Conservation (phyloP, 2,888 invertebrate genomes). For the Sycophila texana region DNA sequence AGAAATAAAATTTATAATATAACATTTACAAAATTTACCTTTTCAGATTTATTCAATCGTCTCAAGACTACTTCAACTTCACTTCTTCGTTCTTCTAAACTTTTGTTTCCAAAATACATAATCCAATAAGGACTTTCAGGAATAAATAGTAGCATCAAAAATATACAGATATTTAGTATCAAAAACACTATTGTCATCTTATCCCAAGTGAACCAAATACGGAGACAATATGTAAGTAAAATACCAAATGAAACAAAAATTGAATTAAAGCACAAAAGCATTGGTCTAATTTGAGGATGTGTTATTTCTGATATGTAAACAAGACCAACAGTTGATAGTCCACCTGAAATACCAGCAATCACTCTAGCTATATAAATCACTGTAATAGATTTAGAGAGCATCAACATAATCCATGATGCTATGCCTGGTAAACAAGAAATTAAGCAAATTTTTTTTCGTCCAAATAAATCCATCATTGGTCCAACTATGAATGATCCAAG, state of each 20-base stretch:
- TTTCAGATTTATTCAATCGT: slow-evolving; percentile 75
- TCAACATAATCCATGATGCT: slow-evolving; percentile 77
- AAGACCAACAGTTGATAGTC: slow-evolving; percentile 77
- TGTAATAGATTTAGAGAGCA: slow-evolving; percentile 73
- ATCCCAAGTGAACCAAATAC: slow-evolving; percentile 77
- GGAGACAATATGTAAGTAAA: slow-evolving; percentile 77
- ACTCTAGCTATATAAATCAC: slow-evolving; percentile 77
- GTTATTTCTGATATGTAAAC: slow-evolving; percentile 80
- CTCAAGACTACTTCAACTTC: slow-evolving; percentile 73
- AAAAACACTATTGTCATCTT: slow-evolving; percentile 76
- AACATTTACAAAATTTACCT: slow-evolving; percentile 65
- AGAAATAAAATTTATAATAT: slow-evolving; percentile 10
- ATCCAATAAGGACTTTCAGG: slow-evolving; percentile 81
- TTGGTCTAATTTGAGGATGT: slow-evolving; percentile 77
- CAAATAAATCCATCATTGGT: slow-evolving; percentile 79
- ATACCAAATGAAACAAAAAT: slow-evolving; percentile 80
- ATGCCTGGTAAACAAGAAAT: slow-evolving; percentile 76
- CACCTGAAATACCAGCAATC: slow-evolving; percentile 77
- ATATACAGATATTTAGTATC: slow-evolving; percentile 69
- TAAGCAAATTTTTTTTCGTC: slow-evolving; percentile 76
- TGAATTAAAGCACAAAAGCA: slow-evolving; percentile 79
- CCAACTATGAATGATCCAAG: slow-evolving; percentile 78
- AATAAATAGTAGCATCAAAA: slow-evolving; percentile 72
- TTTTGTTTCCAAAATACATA: slow-evolving; percentile 74
- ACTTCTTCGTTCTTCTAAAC: slow-evolving; percentile 57